Evolutionary conservation across 2,113 vertebrate species (phyloP).

Genomic region (Mirounga angustirostris): DNA sequence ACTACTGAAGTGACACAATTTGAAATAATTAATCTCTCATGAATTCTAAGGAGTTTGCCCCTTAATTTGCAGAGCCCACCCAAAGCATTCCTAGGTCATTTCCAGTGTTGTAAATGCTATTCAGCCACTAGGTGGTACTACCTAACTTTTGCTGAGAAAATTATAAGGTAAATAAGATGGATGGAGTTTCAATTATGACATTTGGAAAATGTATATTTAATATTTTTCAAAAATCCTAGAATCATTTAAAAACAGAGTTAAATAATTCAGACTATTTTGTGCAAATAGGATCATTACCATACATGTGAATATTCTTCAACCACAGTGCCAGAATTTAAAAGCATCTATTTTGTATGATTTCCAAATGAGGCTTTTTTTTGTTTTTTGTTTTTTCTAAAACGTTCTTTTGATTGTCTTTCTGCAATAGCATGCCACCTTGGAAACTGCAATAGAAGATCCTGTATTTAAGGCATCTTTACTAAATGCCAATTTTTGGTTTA

Average conservation of each 20-base stretch:
- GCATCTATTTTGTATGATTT: background rate
- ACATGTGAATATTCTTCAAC: background rate
- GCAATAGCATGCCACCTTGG: background rate
- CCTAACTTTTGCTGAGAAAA: conserved; percentile 56
- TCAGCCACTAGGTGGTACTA: conserved; percentile 86
- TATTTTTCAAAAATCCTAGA: conserved; percentile 39
- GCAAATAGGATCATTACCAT: background rate
- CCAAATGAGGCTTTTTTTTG: background rate
- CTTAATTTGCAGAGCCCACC: background rate
- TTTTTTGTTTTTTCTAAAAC: background rate
- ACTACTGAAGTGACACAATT: background rate
- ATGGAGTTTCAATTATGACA: background rate
- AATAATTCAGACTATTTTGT: conserved; percentile 26
- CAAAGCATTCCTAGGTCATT: background rate
- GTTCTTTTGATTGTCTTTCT: background rate
- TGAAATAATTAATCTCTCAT: background rate
- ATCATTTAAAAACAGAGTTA: background rate
- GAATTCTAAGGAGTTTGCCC: background rate
- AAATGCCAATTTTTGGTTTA: background rate
- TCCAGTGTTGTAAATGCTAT: background rate
- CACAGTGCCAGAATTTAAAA: background rate
- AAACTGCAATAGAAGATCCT: background rate
- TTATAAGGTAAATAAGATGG: background rate
- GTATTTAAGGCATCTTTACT: background rate
- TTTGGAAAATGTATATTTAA: conserved; percentile 33